phyloP scores from a whole-genome alignment of 2,888 invertebrate genomes.

The Tethea ocularis region DNA sequence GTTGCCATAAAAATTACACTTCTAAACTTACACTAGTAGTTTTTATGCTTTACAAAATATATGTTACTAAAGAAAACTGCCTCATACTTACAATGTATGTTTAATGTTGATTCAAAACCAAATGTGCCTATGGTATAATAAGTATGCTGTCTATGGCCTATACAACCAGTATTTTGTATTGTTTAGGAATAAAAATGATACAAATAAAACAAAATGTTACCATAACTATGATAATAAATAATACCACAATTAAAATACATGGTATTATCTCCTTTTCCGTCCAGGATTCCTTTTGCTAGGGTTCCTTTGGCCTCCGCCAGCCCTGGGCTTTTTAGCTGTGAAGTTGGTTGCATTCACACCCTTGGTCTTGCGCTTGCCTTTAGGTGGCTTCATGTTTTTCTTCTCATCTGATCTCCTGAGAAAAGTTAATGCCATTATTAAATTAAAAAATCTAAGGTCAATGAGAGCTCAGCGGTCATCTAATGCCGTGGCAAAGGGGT shows the following conservation, averaged over 20 bases:
- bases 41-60: too few species aligned
- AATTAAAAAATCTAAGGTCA: too few species aligned
- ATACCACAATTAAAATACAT: slow-evolving; percentile 19
- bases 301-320: slow-evolving; percentile 87
- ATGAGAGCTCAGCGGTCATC: too few species aligned
- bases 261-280: slow-evolving; percentile 86
- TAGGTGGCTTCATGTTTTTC: slow-evolving; percentile 62
- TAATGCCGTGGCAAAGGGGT: too few species aligned
- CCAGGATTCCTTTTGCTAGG: slow-evolving; percentile 86
- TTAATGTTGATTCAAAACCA: too few species aligned
- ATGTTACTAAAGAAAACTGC: too few species aligned
- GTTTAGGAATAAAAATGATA: not conserved
- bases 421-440: slow-evolving; percentile 20
- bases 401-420: slow-evolving; percentile 82
- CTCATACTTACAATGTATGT: too few species aligned
- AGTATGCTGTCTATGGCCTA: too few species aligned
- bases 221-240: slow-evolving; percentile 15
- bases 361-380: slow-evolving; percentile 62
- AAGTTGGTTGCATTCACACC: slow-evolving; percentile 70
- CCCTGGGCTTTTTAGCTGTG: slow-evolving; percentile 86
- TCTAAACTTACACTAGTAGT: too few species aligned
- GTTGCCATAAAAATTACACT: too few species aligned
- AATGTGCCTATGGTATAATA: too few species aligned
- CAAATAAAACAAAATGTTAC: slow-evolving; percentile 1
- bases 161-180: too few species aligned